phyloP scores from a whole-genome alignment of 2,888 invertebrate genomes.

The Nomada flava region DNA sequence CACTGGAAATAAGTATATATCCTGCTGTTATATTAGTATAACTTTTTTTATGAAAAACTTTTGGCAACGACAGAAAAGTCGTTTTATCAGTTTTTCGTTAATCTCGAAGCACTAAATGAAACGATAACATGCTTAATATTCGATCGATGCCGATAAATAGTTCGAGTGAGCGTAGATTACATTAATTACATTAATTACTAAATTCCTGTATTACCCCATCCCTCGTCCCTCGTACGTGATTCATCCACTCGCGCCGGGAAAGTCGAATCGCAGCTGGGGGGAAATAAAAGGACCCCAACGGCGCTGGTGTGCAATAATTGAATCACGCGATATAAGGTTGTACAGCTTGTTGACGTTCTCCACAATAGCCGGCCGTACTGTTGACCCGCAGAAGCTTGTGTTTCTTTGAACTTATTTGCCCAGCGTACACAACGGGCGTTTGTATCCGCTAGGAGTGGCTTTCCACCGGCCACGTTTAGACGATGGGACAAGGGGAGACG shows the following conservation, averaged over 20 bases:
- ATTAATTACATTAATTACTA: neutral
- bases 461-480: slow-evolving; percentile 47
- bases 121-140: neutral
- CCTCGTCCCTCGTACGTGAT: slow-evolving; percentile 10
- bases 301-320: slow-evolving; percentile 38
- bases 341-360: slow-evolving; percentile 38
- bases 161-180: too few species aligned
- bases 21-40: too few species aligned
- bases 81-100: too few species aligned
- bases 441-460: slow-evolving; percentile 44
- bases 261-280: neutral
- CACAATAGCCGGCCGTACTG: slow-evolving; percentile 28
- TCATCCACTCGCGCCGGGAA: slow-evolving; percentile 9
- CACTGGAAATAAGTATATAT: too few species aligned
- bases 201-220: neutral
- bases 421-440: slow-evolving; percentile 37
- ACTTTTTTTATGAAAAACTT: too few species aligned
- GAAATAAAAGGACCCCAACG: neutral
- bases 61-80: too few species aligned
- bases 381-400: slow-evolving; percentile 38
- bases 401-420: slow-evolving; percentile 59
- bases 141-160: neutral
- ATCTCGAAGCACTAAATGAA: too few species aligned
- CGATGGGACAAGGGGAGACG: slow-evolving; percentile 20
- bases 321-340: slow-evolving; percentile 44